Base-by-base conservation (phyloP, 2,888 invertebrate genomes). In the Hypena proboscidalis region DNA sequence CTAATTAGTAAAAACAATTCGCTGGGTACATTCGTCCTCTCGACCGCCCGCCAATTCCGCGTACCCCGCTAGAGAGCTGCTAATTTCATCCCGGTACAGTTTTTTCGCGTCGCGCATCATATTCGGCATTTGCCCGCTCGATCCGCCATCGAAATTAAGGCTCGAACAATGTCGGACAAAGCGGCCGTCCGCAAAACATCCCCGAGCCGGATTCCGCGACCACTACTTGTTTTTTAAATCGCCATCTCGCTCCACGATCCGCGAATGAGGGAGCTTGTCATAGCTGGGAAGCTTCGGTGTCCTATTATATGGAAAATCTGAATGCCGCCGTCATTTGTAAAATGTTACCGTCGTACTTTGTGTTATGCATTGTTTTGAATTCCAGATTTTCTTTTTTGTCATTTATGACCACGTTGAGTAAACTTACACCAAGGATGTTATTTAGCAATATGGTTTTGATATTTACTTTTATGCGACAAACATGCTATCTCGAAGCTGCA, bases 1-100 rank as follows among this genome's bases (percentile, higher is more conserved):
- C 77, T 90, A 90, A 90, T 90, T 90, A 90, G 86, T 89, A 89
- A 90, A 89, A 89, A 90, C 89, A 84, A 85, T 89, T 81, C 85
- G 74, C 69, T 66, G 75, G 76, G 82, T 85, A 85, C 85, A 80
- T 83, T 83, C 80, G 83, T 82, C 76, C 78, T 76, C 73, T 79
- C 86, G 86, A 89, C 88, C 89, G 89, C 89, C 90, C 88, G 87
- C 85, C 88, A 88, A 82, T 90, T 89, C 90, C 83, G 71, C 84
- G 88, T 89, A 88, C 80, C 78, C 81, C 82, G 81, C 88, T 89
- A 90, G 89, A 88, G 84, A 86, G 83, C 88, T 87, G 88, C 89
- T 90, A 90, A 90, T 90, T 90, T 89, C 87, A 83, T 81, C 86
- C 87, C 81, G 71, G 83, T 80, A 84, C 74, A 77, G 83, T 89